These are phyloP conservation scores for Actinernus sp. DNA, from an alignment of 92 coral and sea anemone species.

Conservation along the genomic window DNA sequence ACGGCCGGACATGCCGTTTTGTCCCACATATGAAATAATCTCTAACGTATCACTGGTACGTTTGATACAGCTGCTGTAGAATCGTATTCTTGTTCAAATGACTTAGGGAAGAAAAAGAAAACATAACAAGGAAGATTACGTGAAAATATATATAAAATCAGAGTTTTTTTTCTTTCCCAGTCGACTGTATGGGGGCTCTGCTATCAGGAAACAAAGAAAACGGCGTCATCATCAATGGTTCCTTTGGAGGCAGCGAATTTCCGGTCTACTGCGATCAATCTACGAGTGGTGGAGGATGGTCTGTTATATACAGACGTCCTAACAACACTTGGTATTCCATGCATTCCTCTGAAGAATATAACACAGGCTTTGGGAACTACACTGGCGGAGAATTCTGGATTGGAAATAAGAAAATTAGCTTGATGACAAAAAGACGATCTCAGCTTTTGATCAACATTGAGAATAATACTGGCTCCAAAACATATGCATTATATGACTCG, in stretches of 20 bases:
- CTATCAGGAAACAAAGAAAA: slow-evolving; percentile 28
- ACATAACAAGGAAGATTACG: no score
- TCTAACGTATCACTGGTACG: no score
- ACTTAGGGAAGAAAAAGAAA: no score
- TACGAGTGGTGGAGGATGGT: slow-evolving; percentile 79
- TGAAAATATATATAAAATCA: no score
- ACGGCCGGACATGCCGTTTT: no score
- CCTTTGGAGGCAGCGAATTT: slow-evolving; percentile 24
- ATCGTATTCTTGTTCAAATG: no score
- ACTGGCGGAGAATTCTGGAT: slow-evolving; percentile 46
- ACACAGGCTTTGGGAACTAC: slow-evolving; percentile 43
- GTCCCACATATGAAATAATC: no score
- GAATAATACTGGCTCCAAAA: not conserved
- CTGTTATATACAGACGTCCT: slow-evolving; percentile 37
- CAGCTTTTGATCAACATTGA: slow-evolving; percentile 38
- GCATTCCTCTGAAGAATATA: slow-evolving; percentile 22
- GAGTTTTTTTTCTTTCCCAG: slow-evolving; percentile 5
- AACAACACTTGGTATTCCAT: not conserved
- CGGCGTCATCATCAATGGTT: slow-evolving; percentile 23
- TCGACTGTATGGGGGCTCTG: slow-evolving; percentile 59
- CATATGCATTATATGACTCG: slow-evolving; percentile 13
- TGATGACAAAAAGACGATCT: slow-evolving; percentile 21
- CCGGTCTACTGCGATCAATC: slow-evolving; percentile 72
- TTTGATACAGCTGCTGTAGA: no score
- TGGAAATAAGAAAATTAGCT: slow-evolving; percentile 39